Base-by-base conservation (phyloP, 92 coral and sea anemone species). In the Galaxea fascicularis region DNA sequence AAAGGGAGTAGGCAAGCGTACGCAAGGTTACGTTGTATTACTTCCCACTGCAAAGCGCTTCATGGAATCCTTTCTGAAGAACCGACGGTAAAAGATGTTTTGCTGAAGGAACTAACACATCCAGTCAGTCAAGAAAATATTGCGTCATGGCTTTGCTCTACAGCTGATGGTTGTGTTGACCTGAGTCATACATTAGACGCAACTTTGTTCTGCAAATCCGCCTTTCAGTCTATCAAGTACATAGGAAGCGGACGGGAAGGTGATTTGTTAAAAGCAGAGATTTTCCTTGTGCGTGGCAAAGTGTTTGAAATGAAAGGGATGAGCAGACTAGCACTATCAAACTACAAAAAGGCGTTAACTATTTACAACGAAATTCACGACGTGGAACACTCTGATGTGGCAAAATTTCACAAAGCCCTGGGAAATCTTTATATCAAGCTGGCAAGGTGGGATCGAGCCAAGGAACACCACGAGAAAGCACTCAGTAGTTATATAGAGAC, bases 391-490 rank as follows among this genome's bases (percentile, higher is more conserved):
- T 1, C 20, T 4, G 13, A 27, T 28, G 18, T 65, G 28, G n/a
- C 44, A 65, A 4, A 6, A 30, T 13, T 3, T 0, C 28, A 65
- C 28, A 27, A 65, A 21, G 16, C 13, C 2, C 3, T 68, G 24
- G 86, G 78, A 71, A 9, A 27, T 4, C 20, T 30, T 57, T 30
- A 53, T n/a, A 18, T 27, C 4, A 56, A 30, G 7, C 49, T n/a
- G 27, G 79, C 62, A 54, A 13, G n/a, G 28, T 21, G 29, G 28
- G 27, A 39, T 10, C 56, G 54, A 44, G 87, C 87, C 14, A 71
- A 70, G 22, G 76, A 53, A 56, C 53, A 59, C 52, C 53, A 45
- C 13, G 58, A 71, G 18, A 22, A 21, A 26, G 79, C 66, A 10
- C 16, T 52, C 0, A 9, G 24, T 8, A 71, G 71, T 20, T 57